phyloP scores from a whole-genome alignment of 2,888 invertebrate genomes.

The Chloromyia formosa region DNA sequence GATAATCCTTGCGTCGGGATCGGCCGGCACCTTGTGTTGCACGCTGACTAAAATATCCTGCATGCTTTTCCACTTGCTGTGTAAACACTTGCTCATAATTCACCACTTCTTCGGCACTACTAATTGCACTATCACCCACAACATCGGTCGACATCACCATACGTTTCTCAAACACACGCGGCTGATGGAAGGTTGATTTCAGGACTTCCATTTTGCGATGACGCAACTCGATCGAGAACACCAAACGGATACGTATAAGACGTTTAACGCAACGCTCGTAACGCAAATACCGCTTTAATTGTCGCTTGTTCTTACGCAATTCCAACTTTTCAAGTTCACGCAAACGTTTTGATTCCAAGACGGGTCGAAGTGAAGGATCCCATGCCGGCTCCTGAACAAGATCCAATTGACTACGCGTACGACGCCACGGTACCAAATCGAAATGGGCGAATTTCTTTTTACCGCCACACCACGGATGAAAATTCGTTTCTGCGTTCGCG shows the following conservation, averaged over 20 bases:
- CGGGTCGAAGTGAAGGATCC: constrained; percentile 51
- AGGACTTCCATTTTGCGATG: constrained; percentile 62
- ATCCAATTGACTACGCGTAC: constrained; percentile 55
- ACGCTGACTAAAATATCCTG: constrained; percentile 59
- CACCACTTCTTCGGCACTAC: constrained; percentile 25
- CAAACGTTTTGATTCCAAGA: constrained; percentile 53
- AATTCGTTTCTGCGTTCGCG: constrained; percentile 58
- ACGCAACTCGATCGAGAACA: constrained; percentile 73
- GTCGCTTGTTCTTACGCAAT: constrained; percentile 58
- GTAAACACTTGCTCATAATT: constrained; percentile 43
- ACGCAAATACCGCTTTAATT: constrained; percentile 65
- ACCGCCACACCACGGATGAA: constrained; percentile 59
- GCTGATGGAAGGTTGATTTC: constrained; percentile 56
- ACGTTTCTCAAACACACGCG: constrained; percentile 55
- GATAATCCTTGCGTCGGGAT: constrained; percentile 45
- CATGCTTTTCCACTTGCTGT: constrained; percentile 53
- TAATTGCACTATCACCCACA: constrained; percentile 3
- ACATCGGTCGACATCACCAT: not conserved
- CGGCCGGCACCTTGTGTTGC: not conserved
- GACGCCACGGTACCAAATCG: constrained; percentile 62
- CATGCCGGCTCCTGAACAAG: constrained; percentile 56
- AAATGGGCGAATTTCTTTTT: constrained; percentile 58
- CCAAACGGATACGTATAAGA: constrained; percentile 73
- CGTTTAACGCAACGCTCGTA: constrained; percentile 71
- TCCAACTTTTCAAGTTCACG: constrained; percentile 59